These are phyloP conservation scores for Diarsia mendica DNA, from an alignment of 2,888 invertebrate species.

Conservation along the genomic window DNA sequence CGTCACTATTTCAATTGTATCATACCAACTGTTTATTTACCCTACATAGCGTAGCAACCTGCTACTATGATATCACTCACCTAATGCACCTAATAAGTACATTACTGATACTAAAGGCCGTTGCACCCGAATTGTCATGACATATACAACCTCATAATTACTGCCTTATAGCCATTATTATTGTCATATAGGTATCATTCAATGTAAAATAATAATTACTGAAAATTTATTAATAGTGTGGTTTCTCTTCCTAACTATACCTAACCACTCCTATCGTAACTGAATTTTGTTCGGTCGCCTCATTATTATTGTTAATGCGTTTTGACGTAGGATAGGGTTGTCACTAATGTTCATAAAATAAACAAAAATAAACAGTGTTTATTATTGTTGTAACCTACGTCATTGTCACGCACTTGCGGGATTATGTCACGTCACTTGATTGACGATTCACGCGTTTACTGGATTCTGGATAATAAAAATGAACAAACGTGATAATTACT, in stretches of 20 bases:
- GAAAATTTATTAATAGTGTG: constrained; percentile 1
- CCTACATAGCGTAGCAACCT: constrained; percentile 20
- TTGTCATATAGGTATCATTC: background rate
- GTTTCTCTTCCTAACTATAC: constrained; percentile 32
- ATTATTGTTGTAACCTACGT: constrained; percentile 29
- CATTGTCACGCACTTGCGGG: constrained; percentile 26
- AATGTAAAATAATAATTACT: constrained; percentile 6
- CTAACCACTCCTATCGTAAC: no score
- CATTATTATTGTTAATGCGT: constrained; percentile 14
- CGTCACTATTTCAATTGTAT: constrained; percentile 17
- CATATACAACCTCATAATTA: constrained; percentile 2
- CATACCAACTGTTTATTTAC: constrained; percentile 35
- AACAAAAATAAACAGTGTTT: constrained; percentile 10
- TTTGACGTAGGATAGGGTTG: constrained; percentile 22
- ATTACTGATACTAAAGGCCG: constrained; percentile 31
- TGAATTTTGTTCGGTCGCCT: background rate
- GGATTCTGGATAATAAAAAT: constrained; percentile 5
- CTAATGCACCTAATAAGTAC: constrained; percentile 24
- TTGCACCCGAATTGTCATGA: constrained; percentile 44
- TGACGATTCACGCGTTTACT: constrained; percentile 6
- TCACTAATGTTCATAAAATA: constrained; percentile 7
- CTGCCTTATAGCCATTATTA: no score
- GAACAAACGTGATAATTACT: background rate
- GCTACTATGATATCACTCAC: constrained; percentile 30
- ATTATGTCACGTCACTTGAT: constrained; percentile 25